Conservation (phyloP, 2,797 vertebrate species). For the Falco columbarius region DNA sequence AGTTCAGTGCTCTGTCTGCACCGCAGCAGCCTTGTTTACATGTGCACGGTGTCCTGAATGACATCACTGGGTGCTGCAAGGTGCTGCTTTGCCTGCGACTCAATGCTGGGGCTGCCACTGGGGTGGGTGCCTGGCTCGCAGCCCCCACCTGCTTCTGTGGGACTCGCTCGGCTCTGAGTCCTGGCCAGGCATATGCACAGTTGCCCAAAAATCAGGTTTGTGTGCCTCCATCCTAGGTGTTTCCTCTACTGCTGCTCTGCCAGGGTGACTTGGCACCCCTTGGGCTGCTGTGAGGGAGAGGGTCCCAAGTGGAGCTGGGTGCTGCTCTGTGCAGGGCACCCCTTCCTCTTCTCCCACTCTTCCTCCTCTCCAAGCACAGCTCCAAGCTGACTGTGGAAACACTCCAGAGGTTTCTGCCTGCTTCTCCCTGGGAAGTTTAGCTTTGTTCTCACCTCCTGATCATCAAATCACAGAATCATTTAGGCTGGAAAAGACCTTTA, state of each 20-base stretch:
- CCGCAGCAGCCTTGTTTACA: conserved; percentile 43
- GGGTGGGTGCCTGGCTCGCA: rapidly evolving
- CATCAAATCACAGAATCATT: too few species aligned
- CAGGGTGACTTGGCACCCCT: rapidly evolving
- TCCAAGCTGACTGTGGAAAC: background rate
- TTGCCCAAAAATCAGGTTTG: rapidly evolving
- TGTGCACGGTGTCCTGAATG: conserved; percentile 16
- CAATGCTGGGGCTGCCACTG: rapidly evolving
- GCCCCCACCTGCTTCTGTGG: background rate
- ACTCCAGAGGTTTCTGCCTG: rapidly evolving
- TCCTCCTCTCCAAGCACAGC: background rate
- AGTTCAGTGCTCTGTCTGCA: conserved; percentile 19
- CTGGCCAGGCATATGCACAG: rapidly evolving
- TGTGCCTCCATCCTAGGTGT: background rate
- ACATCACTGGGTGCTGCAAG: background rate
- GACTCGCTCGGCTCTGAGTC: background rate
- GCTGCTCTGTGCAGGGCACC: background rate
- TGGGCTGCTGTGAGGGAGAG: background rate
- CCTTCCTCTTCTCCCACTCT: background rate
- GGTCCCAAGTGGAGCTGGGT: background rate
- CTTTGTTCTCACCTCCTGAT: background rate
- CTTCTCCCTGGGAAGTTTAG: background rate
- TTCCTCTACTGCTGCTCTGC: background rate
- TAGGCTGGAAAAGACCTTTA: too few species aligned
- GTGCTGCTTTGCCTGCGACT: background rate